Conservation (phyloP, 2,113 vertebrate genomes). For the Marcusenius ussheri region DNA sequence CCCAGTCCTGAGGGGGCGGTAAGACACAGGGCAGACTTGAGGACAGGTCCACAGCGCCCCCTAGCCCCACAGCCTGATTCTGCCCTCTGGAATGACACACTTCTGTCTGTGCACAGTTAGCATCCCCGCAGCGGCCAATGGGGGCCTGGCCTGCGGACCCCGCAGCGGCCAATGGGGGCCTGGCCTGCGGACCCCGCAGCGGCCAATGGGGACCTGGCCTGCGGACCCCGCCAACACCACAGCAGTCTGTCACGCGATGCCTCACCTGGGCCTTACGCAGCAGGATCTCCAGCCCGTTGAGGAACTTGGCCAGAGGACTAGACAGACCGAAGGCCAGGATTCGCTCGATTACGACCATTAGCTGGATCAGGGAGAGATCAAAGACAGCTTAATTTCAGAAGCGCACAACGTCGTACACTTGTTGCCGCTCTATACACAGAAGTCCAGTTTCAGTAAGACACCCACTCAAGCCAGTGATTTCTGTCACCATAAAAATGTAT, state of each 20-base stretch:
- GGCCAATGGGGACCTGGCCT: too few species aligned
- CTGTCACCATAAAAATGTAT: background rate
- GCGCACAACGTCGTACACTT: background rate
- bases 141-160: too few species aligned
- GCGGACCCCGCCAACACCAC: too few species aligned
- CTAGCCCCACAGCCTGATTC: background rate
- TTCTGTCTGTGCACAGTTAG: background rate
- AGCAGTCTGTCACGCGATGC: too few species aligned
- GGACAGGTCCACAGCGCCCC: background rate
- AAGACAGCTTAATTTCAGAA: background rate
- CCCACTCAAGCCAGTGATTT: background rate
- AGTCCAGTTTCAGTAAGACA: background rate
- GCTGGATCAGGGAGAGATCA: conserved; percentile 52
- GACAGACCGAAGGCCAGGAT: conserved; percentile 80
- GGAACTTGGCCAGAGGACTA: conserved; percentile 85
- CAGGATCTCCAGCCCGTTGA: conserved; percentile 94
- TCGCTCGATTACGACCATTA: conserved; percentile 79
- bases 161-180: too few species aligned
- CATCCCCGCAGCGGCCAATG: background rate
- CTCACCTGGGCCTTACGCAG: conserved; percentile 77
- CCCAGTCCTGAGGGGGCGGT: conserved; percentile 78
- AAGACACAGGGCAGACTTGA: background rate
- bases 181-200: too few species aligned
- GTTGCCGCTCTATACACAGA: background rate
- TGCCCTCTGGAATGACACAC: background rate